Percentiles rank a stretch among this genome's conserved stretches.
Conservation (phyloP, 1,140 invertebrate species). For the Drosophila watanabei region DNA sequence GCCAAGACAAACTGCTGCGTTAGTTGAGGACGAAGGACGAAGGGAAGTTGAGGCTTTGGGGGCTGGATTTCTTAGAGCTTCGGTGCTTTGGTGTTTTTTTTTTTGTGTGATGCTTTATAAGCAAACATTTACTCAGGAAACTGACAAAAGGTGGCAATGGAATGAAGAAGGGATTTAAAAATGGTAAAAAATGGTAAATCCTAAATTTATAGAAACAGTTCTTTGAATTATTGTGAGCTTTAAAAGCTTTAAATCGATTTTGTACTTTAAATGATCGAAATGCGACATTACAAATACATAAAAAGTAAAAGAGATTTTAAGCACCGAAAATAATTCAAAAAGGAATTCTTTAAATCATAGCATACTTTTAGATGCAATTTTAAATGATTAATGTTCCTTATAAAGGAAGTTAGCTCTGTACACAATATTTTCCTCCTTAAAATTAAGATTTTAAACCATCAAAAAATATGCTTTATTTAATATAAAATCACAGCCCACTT, state of each 20-base stretch:
- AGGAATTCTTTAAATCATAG: too few relatives aligned
- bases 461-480: background rate
- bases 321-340: too few relatives aligned
- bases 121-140: slow-evolving; percentile 57
- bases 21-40: slow-evolving; percentile 17
- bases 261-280: too few relatives aligned
- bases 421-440: too few relatives aligned
- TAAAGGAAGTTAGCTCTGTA: too few relatives aligned
- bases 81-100: background rate
- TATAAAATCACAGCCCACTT: too few relatives aligned
- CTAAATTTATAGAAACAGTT: background rate
- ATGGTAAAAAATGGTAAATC: background rate
- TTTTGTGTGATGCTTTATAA: slow-evolving; percentile 41
- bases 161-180: background rate
- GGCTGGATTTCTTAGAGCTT: slow-evolving; percentile 15
- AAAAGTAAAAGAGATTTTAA: too few relatives aligned
- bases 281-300: too few relatives aligned
- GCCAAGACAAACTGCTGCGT: slow-evolving; percentile 49
- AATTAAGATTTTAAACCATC: background rate
- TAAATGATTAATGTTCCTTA: too few relatives aligned
- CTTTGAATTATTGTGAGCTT: background rate
- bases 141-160: background rate
- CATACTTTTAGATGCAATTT: too few relatives aligned
- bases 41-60: background rate
- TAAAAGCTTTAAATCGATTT: background rate